phyloP scores from a whole-genome alignment of 2,113 vertebrate genomes.

The Alces alces region DNA sequence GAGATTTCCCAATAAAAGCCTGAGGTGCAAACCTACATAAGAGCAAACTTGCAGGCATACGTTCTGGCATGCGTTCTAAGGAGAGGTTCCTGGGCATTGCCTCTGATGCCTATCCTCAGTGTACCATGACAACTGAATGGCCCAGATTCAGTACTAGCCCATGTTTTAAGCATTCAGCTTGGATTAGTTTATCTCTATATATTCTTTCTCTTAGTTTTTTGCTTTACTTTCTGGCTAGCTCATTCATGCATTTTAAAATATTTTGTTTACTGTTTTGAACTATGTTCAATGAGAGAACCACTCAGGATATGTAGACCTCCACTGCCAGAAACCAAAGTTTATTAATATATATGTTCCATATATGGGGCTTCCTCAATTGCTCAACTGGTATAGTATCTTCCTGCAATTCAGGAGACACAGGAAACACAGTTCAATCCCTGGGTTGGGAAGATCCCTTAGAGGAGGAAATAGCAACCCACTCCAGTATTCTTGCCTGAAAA shows the following conservation, averaged over 20 bases:
- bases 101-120: neutral
- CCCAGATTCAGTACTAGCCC: neutral
- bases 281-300: neutral
- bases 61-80: neutral
- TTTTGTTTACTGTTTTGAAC: neutral
- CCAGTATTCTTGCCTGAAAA: neutral
- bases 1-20: neutral
- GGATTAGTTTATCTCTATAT: neutral
- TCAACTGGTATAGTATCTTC: neutral
- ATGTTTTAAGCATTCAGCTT: neutral
- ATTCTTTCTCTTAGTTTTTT: neutral
- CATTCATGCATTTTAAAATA: neutral
- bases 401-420: neutral
- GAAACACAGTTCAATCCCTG: neutral
- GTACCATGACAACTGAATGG: neutral
- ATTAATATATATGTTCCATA: neutral
- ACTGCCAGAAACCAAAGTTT: neutral
- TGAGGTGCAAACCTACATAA: neutral
- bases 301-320: neutral
- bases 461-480: neutral
- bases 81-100: neutral
- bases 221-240: neutral
- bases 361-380: neutral
- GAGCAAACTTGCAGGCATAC: neutral
- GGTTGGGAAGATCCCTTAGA: neutral